These are phyloP conservation scores for Craniophora ligustri DNA, from an alignment of 2,888 invertebrate genomes.

Conservation along the genomic window DNA sequence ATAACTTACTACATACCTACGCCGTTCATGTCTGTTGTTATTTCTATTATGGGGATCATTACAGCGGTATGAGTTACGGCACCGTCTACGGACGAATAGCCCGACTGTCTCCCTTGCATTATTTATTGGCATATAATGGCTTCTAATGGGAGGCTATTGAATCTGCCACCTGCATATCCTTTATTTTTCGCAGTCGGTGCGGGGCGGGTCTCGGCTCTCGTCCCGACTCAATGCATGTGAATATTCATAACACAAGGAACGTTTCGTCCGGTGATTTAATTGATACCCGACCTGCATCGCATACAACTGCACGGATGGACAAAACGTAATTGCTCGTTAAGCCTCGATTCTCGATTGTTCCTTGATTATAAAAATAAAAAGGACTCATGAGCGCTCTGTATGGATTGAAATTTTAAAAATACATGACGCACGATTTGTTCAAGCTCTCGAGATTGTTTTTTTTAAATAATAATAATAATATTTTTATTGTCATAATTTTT, in stretches of 20 bases:
- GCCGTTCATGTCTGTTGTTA: conserved; percentile 63
- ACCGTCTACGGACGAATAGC: conserved; percentile 76
- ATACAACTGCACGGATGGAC: conserved; percentile 73
- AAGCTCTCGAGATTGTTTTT: conserved; percentile 8
- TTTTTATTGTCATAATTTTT: conserved; percentile 40
- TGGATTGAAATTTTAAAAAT: conserved; percentile 61
- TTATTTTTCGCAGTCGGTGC: conserved; percentile 71
- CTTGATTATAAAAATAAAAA: conserved; percentile 83
- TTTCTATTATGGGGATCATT: conserved; percentile 81
- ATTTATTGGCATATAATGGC: conserved; percentile 88
- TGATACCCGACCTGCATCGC: conserved; percentile 71
- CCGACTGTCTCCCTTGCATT: conserved; percentile 79
- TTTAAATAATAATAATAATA: conserved; percentile 11
- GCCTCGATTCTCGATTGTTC: conserved; percentile 82
- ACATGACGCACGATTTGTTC: conserved; percentile 64
- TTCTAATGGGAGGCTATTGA: conserved; percentile 87
- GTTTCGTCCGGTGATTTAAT: conserved; percentile 79
- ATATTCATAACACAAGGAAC: conserved; percentile 80
- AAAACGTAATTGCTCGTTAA: conserved; percentile 86
- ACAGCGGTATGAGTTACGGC: conserved; percentile 79
- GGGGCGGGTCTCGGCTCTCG: conserved; percentile 64
- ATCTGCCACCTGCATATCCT: conserved; percentile 84
- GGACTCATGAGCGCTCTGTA: conserved; percentile 61
- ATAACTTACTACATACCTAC: conserved; percentile 53
- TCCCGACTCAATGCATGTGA: conserved; percentile 70